A percentile compares a stretch with the other conserved stretches of the same genome.
Conservation (phyloP, 2,888 invertebrate genomes). For the Strigamia transsilvanica region DNA sequence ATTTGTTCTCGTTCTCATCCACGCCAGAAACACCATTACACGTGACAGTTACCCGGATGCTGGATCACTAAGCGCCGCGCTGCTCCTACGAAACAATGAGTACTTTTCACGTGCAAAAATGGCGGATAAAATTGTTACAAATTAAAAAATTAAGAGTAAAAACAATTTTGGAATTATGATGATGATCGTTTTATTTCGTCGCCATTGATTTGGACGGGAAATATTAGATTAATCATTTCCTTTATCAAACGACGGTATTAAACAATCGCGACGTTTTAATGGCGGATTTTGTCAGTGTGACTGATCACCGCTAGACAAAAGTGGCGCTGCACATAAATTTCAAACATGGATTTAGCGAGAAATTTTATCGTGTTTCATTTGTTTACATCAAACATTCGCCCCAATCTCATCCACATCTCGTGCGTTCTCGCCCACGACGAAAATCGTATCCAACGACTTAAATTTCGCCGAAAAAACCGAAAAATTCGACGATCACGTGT, state of each 20-base stretch:
- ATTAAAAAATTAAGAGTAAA: background rate
- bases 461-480: too few species aligned
- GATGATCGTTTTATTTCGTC: background rate
- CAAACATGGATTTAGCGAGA: too few species aligned
- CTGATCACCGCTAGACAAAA: background rate
- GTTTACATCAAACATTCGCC: too few species aligned
- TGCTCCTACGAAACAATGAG: background rate
- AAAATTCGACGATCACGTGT: too few species aligned
- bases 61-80: background rate
- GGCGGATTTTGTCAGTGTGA: background rate
- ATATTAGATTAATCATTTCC: slow-evolving; percentile 17
- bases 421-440: too few species aligned
- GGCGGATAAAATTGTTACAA: background rate
- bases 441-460: too few species aligned
- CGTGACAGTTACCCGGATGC: background rate
- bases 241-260: background rate
- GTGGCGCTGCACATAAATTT: too few species aligned
- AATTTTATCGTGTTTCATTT: too few species aligned
- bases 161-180: background rate
- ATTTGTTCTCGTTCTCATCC: slow-evolving; percentile 23
- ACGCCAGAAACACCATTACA: slow-evolving; percentile 34
- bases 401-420: too few species aligned
- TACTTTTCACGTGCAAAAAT: background rate
- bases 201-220: background rate
- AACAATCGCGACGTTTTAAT: background rate